phyloP scores from a whole-genome alignment of 2,113 vertebrate species.

The Oreochromis tanganicae region DNA sequence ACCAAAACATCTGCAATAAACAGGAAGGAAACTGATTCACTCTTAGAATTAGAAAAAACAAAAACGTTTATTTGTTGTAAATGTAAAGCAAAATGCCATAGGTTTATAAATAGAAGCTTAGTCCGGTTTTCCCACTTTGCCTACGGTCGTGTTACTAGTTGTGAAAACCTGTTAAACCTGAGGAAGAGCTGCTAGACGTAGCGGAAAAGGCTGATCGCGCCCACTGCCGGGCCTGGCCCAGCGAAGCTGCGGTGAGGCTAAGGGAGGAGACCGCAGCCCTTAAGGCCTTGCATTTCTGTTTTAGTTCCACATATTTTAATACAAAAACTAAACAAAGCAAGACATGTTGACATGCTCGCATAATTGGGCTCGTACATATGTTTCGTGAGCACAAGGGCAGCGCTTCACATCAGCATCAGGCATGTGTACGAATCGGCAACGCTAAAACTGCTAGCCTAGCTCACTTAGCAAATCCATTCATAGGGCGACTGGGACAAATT shows the following conservation, averaged over 20 bases:
- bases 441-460: conserved; percentile 44
- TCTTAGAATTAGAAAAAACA: rapidly evolving
- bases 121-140: background rate
- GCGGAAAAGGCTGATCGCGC: conserved; percentile 39
- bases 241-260: background rate
- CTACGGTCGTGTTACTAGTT: background rate
- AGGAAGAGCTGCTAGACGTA: background rate
- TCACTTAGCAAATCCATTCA: conserved; percentile 43
- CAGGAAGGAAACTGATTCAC: background rate
- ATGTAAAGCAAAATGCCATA: background rate
- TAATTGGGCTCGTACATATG: rapidly evolving
- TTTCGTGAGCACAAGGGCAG: background rate
- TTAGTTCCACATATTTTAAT: background rate
- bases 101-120: background rate
- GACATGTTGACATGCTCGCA: rapidly evolving
- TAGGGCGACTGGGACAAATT: background rate
- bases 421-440: conserved; percentile 8
- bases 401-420: background rate
- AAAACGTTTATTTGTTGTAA: background rate
- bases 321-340: background rate
- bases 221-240: conserved; percentile 29
- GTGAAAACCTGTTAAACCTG: conserved; percentile 12
- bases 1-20: background rate
- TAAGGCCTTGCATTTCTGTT: background rate
- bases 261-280: conserved; percentile 8